Percentiles rank a stretch among this genome's conserved stretches.
phyloP scores from a whole-genome alignment of 2,888 invertebrate species.

The Uropetala carovei region DNA sequence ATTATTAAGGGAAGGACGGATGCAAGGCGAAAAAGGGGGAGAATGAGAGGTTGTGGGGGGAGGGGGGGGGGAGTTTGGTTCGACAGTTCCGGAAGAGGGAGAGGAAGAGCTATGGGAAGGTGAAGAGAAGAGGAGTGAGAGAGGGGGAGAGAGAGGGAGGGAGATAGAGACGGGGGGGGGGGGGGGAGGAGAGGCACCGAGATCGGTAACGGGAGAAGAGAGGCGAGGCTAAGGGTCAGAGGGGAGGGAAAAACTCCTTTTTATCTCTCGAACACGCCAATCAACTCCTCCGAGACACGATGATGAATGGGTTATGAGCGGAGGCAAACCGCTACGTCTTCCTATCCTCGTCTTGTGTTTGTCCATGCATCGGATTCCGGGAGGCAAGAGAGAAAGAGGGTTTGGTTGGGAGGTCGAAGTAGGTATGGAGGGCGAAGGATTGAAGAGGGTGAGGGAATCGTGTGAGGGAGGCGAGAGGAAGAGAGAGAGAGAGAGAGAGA shows the following conservation, averaged over 20 bases:
- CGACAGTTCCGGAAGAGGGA: conserved; percentile 4
- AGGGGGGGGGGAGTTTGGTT: not conserved
- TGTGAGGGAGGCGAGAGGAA: not conserved
- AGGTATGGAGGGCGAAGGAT: not conserved
- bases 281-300: conserved; percentile 56
- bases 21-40: not conserved
- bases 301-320: conserved; percentile 62
- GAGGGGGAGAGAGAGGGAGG: not conserved
- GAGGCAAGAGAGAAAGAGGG: not conserved
- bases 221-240: conserved; percentile 49
- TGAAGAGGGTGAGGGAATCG: no score
- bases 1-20: conserved; percentile 49
- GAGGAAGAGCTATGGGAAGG: not conserved
- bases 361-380: conserved; percentile 4
- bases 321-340: conserved; percentile 60
- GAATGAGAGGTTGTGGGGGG: no score
- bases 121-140: not conserved
- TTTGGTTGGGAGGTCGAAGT: not conserved
- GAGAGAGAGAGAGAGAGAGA: not conserved
- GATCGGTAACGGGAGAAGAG: not conserved
- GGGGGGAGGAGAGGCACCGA: not conserved
- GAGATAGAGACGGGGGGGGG: not conserved
- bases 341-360: conserved; percentile 32
- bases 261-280: conserved; percentile 59
- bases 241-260: conserved; percentile 15